Evolutionary conservation across 1,140 invertebrate genomes (phyloP), one percentile per base, ranked within the genome.

Genomic region (Drosophila watanabei): DNA sequence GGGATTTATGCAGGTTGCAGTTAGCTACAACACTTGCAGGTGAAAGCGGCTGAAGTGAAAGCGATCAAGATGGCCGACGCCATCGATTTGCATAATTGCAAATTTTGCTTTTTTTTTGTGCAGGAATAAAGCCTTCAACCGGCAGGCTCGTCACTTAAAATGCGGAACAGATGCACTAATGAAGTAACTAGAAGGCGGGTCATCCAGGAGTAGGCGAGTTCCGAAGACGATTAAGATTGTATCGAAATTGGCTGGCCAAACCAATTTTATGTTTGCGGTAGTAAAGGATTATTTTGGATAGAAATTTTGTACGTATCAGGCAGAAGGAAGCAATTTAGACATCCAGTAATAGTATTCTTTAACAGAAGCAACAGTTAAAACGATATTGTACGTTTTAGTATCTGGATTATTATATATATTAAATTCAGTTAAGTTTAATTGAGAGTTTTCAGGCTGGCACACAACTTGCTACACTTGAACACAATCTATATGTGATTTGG

Each of bases 51-150:
- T 79, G 78, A 35, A 82, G 75, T 71, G 71, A 86, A 85, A 85
- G 78, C 72, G 51, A 65, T 69, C 60, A 62, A 80, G 66, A 65
- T 64, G 61, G 59, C 16, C 33, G 28, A 56, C 33, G 52, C 33
- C 52, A 66, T n/a, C 51, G 58, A 86, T 86, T 86, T 86, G 83
- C 82, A 86, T 86, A 84, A 84, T 86, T 86, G 83, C 79, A 86
- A 86, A 86, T 86, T 72, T 10, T 13, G 13, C 11, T 45, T 45
- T 45, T 45, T 18, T 20, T 30, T 28, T 16, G 18, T 37, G 10
- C 10, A 18, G 61, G n/a, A 24, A 18, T 30, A 2, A 28, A 52
- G 48, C 33, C 30, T 30, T 66, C 48, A 63, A 35, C 43, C 45
- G 68, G 54, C 52, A 71, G 59, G 35, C 54, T 58, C 79, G 68